These are phyloP conservation scores for Brachyalestes nurse DNA, from an alignment of 2,797 vertebrate genomes.

Conservation along the genomic window DNA sequence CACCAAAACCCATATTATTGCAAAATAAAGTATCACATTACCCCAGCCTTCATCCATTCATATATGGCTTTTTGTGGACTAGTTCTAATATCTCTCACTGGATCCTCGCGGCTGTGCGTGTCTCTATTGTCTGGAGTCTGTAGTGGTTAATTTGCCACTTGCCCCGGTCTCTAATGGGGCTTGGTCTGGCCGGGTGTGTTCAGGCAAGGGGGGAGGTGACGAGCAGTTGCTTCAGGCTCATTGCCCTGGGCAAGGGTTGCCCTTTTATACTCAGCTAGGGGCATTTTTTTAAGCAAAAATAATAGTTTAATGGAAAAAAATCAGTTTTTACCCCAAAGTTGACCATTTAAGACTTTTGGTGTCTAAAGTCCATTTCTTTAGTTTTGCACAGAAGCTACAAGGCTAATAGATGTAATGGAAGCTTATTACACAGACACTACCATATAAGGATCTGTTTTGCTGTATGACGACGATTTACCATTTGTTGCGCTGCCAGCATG, in stretches of 20 bases:
- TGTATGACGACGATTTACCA: too few relatives aligned
- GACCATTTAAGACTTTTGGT: background rate
- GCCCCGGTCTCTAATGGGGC: constrained; percentile 47
- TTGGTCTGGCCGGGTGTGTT: constrained; percentile 38
- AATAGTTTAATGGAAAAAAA: background rate
- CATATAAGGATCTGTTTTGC: too few relatives aligned
- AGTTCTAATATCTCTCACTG: constrained; percentile 1
- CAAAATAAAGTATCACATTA: constrained; percentile 26
- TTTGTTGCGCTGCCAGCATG: too few relatives aligned
- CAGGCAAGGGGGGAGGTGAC: constrained; percentile 31
- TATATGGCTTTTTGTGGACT: background rate
- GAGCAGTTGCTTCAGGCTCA: constrained; percentile 27
- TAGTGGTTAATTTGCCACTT: constrained; percentile 54
- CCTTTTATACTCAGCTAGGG: background rate
- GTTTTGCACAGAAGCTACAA: too few relatives aligned
- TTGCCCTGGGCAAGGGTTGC: constrained; percentile 12
- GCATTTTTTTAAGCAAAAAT: background rate
- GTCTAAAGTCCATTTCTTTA: background rate
- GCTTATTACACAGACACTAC: too few relatives aligned
- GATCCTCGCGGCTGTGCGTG: constrained; percentile 11
- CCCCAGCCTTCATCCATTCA: constrained; percentile 9
- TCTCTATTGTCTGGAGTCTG: constrained; percentile 48
- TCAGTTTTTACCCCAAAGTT: background rate
- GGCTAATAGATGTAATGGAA: too few relatives aligned
- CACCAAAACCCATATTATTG: constrained; percentile 20